These are phyloP conservation scores for Antechinus flavipes DNA, from an alignment of 2,113 vertebrate species.

Conservation along the genomic window DNA sequence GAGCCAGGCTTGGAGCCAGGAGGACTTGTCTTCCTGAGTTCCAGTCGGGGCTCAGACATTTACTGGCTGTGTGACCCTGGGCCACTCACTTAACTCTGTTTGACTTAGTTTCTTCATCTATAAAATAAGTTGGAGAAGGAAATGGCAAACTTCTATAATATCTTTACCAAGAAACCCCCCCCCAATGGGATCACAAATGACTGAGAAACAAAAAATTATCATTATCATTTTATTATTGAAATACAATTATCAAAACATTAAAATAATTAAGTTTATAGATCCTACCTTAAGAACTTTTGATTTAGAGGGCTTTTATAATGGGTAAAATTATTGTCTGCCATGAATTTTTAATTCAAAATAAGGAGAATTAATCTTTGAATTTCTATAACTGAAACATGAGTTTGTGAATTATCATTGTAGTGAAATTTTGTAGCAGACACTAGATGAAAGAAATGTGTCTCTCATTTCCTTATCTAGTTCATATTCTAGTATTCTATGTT, in stretches of 20 bases:
- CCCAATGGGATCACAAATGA: not conserved
- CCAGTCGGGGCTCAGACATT: no score
- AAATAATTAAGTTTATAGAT: not conserved
- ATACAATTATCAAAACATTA: not conserved
- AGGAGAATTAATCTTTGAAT: conserved; percentile 44
- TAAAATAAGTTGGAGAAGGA: not conserved
- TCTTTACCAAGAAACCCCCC: not conserved
- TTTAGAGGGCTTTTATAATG: not conserved
- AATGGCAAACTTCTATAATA: not conserved
- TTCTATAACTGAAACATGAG: conserved; percentile 49
- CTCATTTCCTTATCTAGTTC: conserved; percentile 35
- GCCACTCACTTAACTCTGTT: not conserved
- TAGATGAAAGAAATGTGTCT: not conserved
- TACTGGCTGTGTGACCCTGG: no score
- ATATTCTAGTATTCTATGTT: conserved; percentile 2
- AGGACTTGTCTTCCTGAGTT: no score
- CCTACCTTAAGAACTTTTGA: not conserved
- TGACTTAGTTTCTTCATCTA: not conserved
- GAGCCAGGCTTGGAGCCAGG: no score
- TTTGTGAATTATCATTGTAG: conserved; percentile 6
- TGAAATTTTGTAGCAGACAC: not conserved
- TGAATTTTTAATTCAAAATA: conserved; percentile 36
- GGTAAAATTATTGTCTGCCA: not conserved
- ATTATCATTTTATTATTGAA: not conserved
- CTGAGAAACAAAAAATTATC: not conserved